Evolutionary conservation across 2,888 invertebrate genomes (phyloP), one percentile per base, ranked within the genome.

Genomic region (Lithosia quadra): DNA sequence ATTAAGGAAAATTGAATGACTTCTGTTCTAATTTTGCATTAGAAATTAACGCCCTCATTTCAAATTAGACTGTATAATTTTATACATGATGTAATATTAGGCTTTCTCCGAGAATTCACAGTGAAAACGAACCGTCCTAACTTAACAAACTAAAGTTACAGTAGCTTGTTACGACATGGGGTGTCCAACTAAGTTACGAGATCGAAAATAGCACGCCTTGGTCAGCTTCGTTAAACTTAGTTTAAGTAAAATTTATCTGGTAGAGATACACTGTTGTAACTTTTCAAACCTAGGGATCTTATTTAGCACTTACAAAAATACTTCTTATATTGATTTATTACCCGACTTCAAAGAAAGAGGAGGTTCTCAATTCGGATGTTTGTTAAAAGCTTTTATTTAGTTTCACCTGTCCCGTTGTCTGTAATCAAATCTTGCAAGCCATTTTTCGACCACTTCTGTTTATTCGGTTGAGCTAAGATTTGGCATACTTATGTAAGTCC

Each of bases 241-340:
- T 49, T 49, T 49, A 49, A n/a, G 49, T 49, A n/a, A n/a, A 49
- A 49, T 49, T 49, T 49, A 49, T 49, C 49, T 49, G 49, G 49
- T 18, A 49, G 7, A n/a, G 49, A 28, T 4, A 28, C 5, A 28
- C 39, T 22, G 9, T 33, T 21, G 7, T 34, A 53, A 5, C 22
- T 49, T n/a, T 9, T 49, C 49, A 49, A 49, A 8, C 49, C 9
- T n/a, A n/a, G 18, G 7, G 43, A 18, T 39, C 39, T 15, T 39
- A 39, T 10, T 39, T 15, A 33, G 33, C 33, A 8, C 33, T 33
- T 5, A 33, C 33, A 10, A 34, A 34, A 34, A 1, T n/a, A n/a
- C n/a, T n/a, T n/a, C n/a, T n/a, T n/a, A n/a, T n/a, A n/a, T n/a
- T n/a, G n/a, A n/a, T n/a, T n/a, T n/a, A n/a, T n/a, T n/a, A n/a